Evolutionary conservation across 2,797 vertebrate species (phyloP).

Genomic region (Brachymystax lenok): DNA sequence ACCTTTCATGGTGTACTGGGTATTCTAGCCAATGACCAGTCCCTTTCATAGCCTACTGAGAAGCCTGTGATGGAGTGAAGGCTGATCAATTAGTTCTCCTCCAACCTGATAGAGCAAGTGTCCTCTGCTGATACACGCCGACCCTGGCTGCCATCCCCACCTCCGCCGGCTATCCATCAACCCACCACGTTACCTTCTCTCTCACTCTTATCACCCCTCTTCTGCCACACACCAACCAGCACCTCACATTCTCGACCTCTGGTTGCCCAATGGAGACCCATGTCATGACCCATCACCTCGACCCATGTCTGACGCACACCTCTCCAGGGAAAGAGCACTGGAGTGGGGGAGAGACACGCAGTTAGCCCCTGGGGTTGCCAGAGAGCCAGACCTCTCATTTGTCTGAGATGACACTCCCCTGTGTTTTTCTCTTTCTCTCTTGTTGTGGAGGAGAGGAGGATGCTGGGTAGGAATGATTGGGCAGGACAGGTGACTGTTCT

Average conservation of each 20-base stretch:
- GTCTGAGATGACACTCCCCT: slow-evolving; percentile 37
- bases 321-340: slow-evolving; percentile 17
- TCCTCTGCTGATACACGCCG: not conserved
- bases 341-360: slow-evolving; percentile 19
- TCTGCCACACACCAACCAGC: slow-evolving; percentile 11
- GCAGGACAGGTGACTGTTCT: slow-evolving; percentile 68
- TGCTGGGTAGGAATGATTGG: slow-evolving; percentile 59
- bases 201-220: slow-evolving; percentile 6
- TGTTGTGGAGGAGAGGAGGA: slow-evolving; percentile 11
- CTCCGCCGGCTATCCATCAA: slow-evolving; percentile 1
- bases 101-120: not conserved
- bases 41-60: not conserved
- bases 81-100: not conserved
- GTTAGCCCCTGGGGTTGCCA: slow-evolving; percentile 23
- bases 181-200: not conserved
- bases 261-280: not conserved
- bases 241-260: not conserved
- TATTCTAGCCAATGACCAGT: not conserved
- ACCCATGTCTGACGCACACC: slow-evolving; percentile 25
- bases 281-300: slow-evolving; percentile 6
- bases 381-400: slow-evolving; percentile 30
- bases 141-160: not conserved
- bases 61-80: not conserved
- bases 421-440: slow-evolving; percentile 29
- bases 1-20: not conserved